Percentiles rank a stretch among this genome's conserved stretches.
phyloP scores from a whole-genome alignment of 2,888 invertebrate genomes.

The Cataglyphis cursor region DNA sequence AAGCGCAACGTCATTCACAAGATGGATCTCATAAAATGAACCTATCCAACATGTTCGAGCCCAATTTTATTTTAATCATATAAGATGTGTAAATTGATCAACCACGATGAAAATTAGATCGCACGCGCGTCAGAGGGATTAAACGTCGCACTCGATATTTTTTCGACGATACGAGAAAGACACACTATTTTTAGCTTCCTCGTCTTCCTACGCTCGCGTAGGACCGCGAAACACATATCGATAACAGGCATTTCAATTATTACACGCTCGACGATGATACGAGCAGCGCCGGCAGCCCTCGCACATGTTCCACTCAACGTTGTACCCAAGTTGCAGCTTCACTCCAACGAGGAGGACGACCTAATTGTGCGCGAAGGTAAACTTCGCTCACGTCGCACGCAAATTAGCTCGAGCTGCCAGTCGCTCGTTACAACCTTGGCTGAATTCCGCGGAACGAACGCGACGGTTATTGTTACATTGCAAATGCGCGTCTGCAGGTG shows the following conservation, averaged over 20 bases:
- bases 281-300: not conserved
- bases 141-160: conserved; percentile 10
- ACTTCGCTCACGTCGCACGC: conserved; percentile 22
- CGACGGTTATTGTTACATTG: conserved; percentile 20
- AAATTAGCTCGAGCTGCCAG: conserved; percentile 26
- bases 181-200: conserved; percentile 21
- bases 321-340: conserved; percentile 6
- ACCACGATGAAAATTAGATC: conserved; percentile 17
- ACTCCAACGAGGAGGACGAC: conserved; percentile 3
- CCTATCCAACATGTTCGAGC: not conserved
- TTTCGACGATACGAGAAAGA: not conserved
- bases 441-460: conserved; percentile 22
- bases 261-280: conserved; percentile 3
- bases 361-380: conserved; percentile 45
- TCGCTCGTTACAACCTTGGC: conserved; percentile 31
- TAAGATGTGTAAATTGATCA: conserved; percentile 3
- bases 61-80: conserved; percentile 20
- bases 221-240: conserved; percentile 6
- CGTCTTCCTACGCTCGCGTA: conserved; percentile 25
- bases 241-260: conserved; percentile 33
- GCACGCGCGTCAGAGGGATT: conserved; percentile 10
- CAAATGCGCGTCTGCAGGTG: conserved; percentile 28
- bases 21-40: not conserved
- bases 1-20: not conserved
- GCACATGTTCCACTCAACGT: not conserved